Percentiles rank a stretch among this genome's conserved stretches.
These are phyloP conservation scores for Parazoanthus swiftii DNA, from an alignment of 92 coral and sea anemone species.

Conservation along the genomic window DNA sequence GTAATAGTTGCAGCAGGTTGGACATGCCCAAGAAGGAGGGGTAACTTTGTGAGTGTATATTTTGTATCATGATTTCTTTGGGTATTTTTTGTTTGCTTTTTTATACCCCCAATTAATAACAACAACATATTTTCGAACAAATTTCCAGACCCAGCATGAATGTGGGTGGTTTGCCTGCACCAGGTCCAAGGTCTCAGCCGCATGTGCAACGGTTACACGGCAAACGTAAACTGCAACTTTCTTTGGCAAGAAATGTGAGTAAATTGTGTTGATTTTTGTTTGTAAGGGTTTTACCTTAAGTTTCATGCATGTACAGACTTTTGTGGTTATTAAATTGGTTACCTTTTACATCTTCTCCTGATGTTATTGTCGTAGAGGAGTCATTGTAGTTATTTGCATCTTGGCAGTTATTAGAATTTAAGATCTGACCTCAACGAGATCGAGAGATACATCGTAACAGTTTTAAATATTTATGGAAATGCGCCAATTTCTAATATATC, in stretches of 20 bases:
- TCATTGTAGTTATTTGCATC: too few species aligned
- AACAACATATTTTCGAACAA: background rate
- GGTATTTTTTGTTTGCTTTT: background rate
- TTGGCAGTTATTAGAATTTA: too few species aligned
- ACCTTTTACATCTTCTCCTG: too few species aligned
- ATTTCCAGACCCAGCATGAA: background rate
- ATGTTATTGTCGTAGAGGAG: too few species aligned
- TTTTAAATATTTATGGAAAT: too few species aligned
- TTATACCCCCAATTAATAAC: background rate
- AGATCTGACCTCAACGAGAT: too few species aligned
- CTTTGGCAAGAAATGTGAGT: constrained; percentile 17
- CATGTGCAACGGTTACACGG: background rate
- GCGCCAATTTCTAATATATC: too few species aligned
- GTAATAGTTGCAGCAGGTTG: background rate
- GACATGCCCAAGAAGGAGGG: background rate
- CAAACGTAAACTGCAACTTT: constrained; percentile 9
- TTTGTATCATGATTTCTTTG: background rate
- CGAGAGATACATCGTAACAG: too few species aligned
- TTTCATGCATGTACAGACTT: background rate
- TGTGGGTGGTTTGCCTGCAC: background rate
- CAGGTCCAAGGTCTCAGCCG: background rate
- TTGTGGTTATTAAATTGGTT: background rate
- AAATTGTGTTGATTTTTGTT: too few species aligned
- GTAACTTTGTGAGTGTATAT: background rate
- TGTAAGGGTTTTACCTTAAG: background rate